These are phyloP conservation scores for Saturnia japonica DNA, from an alignment of 2,888 invertebrate genomes.

Conservation along the genomic window DNA sequence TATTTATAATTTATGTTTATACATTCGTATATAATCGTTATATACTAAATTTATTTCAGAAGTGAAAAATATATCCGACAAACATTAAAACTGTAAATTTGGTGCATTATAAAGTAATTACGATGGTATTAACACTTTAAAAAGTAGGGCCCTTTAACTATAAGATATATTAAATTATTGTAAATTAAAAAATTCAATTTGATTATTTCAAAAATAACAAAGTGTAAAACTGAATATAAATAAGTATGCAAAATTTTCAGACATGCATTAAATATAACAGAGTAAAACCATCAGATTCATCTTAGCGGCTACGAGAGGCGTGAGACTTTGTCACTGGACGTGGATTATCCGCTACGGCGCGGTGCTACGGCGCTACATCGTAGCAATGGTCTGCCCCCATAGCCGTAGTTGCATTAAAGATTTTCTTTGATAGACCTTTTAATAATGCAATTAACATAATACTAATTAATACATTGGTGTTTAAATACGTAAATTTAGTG, in stretches of 20 bases:
- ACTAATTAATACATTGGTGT: no score
- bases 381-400: slow-evolving; percentile 66
- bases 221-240: slow-evolving; percentile 56
- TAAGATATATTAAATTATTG: background rate
- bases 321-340: slow-evolving; percentile 73
- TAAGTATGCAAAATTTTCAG: slow-evolving; percentile 60
- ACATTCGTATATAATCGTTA: background rate
- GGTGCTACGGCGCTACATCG: slow-evolving; percentile 69
- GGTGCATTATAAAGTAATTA: background rate
- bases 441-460: background rate
- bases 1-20: slow-evolving; percentile 32
- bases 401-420: slow-evolving; percentile 40
- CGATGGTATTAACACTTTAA: background rate
- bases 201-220: slow-evolving; percentile 22
- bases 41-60: background rate
- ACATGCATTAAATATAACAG: slow-evolving; percentile 72
- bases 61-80: background rate
- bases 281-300: slow-evolving; percentile 70
- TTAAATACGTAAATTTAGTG: no score
- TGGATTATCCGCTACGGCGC: slow-evolving; percentile 72
- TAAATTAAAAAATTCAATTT: background rate
- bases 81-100: background rate
- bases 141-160: background rate
- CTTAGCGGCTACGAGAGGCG: slow-evolving; percentile 60
- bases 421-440: background rate